Percentiles rank a stretch among this genome's conserved stretches.
Evolutionary conservation across 2,888 invertebrate species (phyloP).

Genomic region (Nymphalis urticae): DNA sequence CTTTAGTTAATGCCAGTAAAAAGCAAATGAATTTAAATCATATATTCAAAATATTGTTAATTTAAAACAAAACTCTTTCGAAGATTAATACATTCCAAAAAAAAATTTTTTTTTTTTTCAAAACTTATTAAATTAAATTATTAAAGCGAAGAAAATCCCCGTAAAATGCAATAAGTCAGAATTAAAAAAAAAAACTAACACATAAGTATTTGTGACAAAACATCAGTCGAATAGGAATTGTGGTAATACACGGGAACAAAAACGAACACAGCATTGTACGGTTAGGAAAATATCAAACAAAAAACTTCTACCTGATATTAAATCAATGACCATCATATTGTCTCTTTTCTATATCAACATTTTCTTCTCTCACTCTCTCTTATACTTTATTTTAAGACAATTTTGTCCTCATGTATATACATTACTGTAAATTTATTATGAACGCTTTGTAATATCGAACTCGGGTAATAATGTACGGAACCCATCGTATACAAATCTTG

Average conservation of each 20-base stretch:
- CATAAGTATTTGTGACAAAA: conserved; percentile 4
- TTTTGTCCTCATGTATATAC: neutral
- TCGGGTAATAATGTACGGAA: conserved; percentile 14
- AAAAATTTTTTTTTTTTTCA: neutral
- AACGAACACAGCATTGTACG: neutral
- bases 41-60: conserved; percentile 14
- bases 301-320: neutral
- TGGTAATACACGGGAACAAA: conserved; percentile 1
- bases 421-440: neutral
- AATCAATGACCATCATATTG: conserved; percentile 6
- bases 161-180: neutral
- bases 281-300: conserved; percentile 5
- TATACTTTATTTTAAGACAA: neutral
- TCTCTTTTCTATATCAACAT: conserved; percentile 1
- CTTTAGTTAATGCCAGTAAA: conserved; percentile 23
- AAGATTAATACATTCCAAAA: neutral
- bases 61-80: neutral
- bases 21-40: conserved; percentile 17
- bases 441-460: neutral
- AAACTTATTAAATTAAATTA: neutral
- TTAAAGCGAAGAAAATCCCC: neutral
- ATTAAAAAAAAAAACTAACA: conserved; percentile 4
- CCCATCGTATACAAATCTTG: conserved; percentile 14
- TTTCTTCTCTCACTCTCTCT: neutral
- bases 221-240: neutral